A percentile compares a stretch with the other conserved stretches of the same genome.
Evolutionary conservation across 2,797 vertebrate genomes (phyloP).

Genomic region (Diceros bicornis): DNA sequence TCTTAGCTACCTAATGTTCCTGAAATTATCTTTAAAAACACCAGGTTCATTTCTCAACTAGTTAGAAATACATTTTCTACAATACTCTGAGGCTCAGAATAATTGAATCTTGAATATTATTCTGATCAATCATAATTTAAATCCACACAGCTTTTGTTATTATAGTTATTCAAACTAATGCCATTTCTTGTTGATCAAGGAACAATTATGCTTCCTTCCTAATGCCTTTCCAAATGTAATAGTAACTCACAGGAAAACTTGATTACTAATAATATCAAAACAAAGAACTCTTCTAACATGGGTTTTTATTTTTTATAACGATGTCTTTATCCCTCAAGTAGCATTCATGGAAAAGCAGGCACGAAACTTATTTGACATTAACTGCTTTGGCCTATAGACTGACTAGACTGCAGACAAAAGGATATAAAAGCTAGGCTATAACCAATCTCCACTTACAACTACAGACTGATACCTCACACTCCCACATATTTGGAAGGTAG

Average conservation of each 20-base stretch:
- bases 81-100: neutral
- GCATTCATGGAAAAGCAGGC: neutral
- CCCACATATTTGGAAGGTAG: neutral
- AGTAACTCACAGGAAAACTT: neutral
- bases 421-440: neutral
- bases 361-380: neutral
- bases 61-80: neutral
- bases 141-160: neutral
- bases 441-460: neutral
- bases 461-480: neutral
- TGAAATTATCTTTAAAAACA: neutral
- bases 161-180: neutral
- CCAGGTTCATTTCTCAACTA: neutral
- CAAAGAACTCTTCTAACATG: neutral
- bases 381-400: neutral
- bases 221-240: neutral
- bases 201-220: neutral
- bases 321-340: neutral
- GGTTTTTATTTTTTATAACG: neutral
- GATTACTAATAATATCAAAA: constrained; percentile 29
- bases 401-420: neutral
- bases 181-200: neutral
- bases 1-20: neutral
- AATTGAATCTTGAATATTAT: neutral
- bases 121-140: neutral